Conservation (phyloP, 2,888 invertebrate species). For the Petrolisthes manimaculis region DNA sequence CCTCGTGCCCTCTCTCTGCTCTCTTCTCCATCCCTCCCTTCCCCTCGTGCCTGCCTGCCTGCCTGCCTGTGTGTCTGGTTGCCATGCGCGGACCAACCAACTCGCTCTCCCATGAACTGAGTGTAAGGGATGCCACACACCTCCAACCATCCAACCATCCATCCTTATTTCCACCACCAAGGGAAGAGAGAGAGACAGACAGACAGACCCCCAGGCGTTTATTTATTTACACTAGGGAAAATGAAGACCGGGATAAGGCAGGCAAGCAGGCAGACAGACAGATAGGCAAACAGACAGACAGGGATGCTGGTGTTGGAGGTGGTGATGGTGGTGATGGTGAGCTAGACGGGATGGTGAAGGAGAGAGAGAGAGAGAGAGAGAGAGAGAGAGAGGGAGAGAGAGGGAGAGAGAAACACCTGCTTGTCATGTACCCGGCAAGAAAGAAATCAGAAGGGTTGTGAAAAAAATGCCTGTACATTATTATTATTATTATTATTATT, state of each 20-base stretch:
- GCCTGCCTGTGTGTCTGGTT: no score
- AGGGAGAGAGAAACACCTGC: neutral
- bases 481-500: no score
- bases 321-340: neutral
- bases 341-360: neutral
- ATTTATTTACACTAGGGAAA: no score
- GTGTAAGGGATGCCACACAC: neutral
- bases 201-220: no score
- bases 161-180: neutral
- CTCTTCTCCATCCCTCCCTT: conserved; percentile 16
- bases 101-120: conserved; percentile 3
- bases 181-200: neutral
- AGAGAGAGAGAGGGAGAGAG: neutral
- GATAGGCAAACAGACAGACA: neutral
- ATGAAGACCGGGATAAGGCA: neutral
- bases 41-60: no score
- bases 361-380: neutral
- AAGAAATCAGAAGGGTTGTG: neutral
- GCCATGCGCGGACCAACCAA: neutral
- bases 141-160: neutral
- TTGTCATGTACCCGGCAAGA: neutral
- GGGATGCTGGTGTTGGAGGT: neutral
- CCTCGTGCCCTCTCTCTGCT: neutral
- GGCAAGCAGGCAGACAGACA: neutral
- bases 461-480: no score